A percentile compares a stretch with the other conserved stretches of the same genome.
Evolutionary conservation across 2,888 invertebrate species (phyloP).

Genomic region (Blastobasis adustella): DNA sequence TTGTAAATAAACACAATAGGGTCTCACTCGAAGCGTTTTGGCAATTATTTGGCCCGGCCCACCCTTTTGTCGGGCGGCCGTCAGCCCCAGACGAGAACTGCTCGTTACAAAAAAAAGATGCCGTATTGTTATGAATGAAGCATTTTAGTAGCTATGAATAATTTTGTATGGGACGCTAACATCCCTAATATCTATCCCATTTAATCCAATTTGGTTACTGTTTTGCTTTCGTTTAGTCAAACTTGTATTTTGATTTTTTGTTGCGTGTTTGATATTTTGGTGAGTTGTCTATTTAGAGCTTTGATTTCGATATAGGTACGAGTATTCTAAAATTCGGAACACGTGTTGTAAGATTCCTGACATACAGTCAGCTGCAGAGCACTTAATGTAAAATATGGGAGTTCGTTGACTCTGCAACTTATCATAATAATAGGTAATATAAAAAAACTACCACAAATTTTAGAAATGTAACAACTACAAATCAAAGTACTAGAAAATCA

Average conservation of each 20-base stretch:
- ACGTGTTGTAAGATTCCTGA: too few species aligned
- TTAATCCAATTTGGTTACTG: constrained; percentile 67
- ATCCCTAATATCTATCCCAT: constrained; percentile 70
- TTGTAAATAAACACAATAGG: constrained; percentile 69
- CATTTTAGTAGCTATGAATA: constrained; percentile 73
- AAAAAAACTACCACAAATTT: too few species aligned
- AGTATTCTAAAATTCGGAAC: too few species aligned
- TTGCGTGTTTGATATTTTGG: neutral
- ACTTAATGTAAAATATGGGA: too few species aligned
- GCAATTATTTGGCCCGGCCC: constrained; percentile 73
- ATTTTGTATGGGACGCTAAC: constrained; percentile 67
- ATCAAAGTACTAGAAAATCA: too few species aligned
- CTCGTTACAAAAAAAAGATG: constrained; percentile 38
- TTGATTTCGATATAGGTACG: neutral
- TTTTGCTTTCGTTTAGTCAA: constrained; percentile 38
- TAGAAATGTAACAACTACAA: too few species aligned
- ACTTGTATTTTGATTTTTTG: constrained; percentile 26
- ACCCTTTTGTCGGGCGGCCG: constrained; percentile 70
- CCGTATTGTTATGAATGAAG: constrained; percentile 56
- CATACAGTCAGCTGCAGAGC: too few species aligned
- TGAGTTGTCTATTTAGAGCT: neutral
- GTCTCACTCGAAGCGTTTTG: constrained; percentile 71
- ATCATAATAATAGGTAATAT: too few species aligned
- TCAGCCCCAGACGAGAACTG: constrained; percentile 53
- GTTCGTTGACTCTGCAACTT: too few species aligned